Evolutionary conservation across 1,140 invertebrate genomes (phyloP).

Genomic region (Tenebrio molitor): DNA sequence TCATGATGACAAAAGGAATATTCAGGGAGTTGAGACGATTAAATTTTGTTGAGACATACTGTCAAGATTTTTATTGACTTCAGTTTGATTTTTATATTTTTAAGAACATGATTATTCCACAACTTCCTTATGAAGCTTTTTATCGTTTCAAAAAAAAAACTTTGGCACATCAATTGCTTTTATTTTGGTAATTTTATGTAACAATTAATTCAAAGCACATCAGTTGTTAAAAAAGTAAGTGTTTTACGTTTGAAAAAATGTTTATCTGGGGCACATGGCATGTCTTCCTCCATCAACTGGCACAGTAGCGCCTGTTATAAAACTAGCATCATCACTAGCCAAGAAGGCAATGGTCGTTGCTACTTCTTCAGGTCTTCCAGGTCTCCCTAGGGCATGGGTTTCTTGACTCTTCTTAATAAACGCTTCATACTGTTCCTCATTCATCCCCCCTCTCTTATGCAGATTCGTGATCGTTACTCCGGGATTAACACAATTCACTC

Average conservation of each 20-base stretch:
- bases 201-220: too few relatives aligned
- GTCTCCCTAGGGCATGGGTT: conserved; percentile 83
- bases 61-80: too few relatives aligned
- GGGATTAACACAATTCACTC: conserved; percentile 91
- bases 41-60: too few relatives aligned
- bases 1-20: neutral
- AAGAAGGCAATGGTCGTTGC: conserved; percentile 84
- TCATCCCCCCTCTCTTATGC: conserved; percentile 78
- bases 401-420: conserved; percentile 77
- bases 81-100: too few relatives aligned
- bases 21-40: too few relatives aligned
- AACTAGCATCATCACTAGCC: conserved; percentile 81
- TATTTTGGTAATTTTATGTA: too few relatives aligned
- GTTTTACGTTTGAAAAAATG: too few relatives aligned
- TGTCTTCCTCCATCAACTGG: conserved; percentile 87
- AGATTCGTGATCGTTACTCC: conserved; percentile 80
- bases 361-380: conserved; percentile 80
- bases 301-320: conserved; percentile 82
- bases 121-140: too few relatives aligned
- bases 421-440: conserved; percentile 74
- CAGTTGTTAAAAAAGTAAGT: too few relatives aligned
- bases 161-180: too few relatives aligned
- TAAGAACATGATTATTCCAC: too few relatives aligned
- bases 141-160: too few relatives aligned
- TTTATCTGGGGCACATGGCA: conserved; percentile 81